Conservation (phyloP, 2,797 vertebrate species). For the Pitangus sulphuratus region DNA sequence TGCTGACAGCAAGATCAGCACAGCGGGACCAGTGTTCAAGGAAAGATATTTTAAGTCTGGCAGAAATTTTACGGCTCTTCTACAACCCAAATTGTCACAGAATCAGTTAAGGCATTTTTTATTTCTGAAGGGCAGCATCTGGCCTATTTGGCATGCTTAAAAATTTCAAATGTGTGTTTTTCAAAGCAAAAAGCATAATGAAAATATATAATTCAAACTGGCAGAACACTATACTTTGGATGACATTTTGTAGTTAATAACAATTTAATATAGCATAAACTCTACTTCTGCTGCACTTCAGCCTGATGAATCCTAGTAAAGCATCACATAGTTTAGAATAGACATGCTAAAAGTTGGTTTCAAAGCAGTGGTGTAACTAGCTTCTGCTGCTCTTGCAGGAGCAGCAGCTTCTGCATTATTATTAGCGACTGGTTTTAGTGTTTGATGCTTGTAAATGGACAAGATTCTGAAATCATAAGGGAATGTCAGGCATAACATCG, state of each 20-base stretch:
- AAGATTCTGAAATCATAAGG: background rate
- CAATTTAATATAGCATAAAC: background rate
- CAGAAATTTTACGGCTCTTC: conserved; percentile 27
- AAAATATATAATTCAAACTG: conserved; percentile 3
- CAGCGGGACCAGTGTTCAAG: conserved; percentile 29
- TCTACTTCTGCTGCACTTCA: background rate
- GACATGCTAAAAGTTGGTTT: background rate
- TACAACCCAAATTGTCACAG: background rate
- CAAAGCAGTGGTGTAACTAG: background rate
- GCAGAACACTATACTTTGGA: background rate
- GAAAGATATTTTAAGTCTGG: conserved; percentile 54
- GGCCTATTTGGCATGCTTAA: conserved; percentile 20
- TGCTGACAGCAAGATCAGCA: conserved; percentile 54
- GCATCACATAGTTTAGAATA: background rate
- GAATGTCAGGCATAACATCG: background rate
- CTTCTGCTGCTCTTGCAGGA: background rate
- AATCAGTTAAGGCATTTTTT: conserved; percentile 44
- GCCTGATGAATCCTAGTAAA: conserved; percentile 2
- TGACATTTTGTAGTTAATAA: conserved; percentile 15
- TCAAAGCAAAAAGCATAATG: conserved; percentile 33
- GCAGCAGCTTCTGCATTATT: background rate
- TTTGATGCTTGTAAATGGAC: background rate
- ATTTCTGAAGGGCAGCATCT: conserved; percentile 62
- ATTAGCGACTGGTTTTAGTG: background rate
- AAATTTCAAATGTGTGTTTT: conserved; percentile 24